Conservation (phyloP, 2,797 vertebrate genomes). For the Ctenopoma kingsleyae region DNA sequence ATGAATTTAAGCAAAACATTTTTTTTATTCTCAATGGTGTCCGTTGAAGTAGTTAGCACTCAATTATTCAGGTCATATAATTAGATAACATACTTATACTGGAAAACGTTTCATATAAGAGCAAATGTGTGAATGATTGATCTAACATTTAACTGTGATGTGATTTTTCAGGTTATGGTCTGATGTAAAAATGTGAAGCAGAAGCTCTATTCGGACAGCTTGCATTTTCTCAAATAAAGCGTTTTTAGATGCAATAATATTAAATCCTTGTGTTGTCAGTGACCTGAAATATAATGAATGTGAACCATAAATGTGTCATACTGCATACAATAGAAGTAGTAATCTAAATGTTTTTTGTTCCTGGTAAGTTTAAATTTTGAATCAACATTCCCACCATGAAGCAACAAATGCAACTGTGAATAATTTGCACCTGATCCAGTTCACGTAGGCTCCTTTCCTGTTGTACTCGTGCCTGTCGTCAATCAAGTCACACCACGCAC, state of each 20-base stretch:
- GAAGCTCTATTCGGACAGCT: not conserved
- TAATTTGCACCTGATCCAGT: constrained; percentile 19
- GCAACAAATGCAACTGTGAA: constrained; percentile 2
- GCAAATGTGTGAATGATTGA: constrained; percentile 15
- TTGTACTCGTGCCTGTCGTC: not conserved
- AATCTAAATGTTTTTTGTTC: not conserved
- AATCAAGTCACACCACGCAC: constrained; percentile 29
- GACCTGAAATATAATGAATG: not conserved
- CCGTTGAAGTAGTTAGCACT: not conserved
- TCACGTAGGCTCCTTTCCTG: not conserved
- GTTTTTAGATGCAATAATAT: no score
- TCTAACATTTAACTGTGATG: not conserved
- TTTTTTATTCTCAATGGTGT: constrained; percentile 8
- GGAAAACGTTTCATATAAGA: constrained; percentile 8
- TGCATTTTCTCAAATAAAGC: no score
- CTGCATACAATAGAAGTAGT: not conserved
- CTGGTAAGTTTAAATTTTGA: not conserved
- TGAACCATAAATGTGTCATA: not conserved
- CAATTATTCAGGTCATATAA: no score
- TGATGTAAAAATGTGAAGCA: not conserved
- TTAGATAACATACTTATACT: constrained; percentile 10
- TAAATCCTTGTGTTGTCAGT: not conserved
- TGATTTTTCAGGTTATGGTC: not conserved
- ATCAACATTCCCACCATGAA: not conserved
- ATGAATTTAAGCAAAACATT: constrained; percentile 6